phyloP scores from a whole-genome alignment of 1,140 invertebrate species.

The Hypsibius dujardini region DNA sequence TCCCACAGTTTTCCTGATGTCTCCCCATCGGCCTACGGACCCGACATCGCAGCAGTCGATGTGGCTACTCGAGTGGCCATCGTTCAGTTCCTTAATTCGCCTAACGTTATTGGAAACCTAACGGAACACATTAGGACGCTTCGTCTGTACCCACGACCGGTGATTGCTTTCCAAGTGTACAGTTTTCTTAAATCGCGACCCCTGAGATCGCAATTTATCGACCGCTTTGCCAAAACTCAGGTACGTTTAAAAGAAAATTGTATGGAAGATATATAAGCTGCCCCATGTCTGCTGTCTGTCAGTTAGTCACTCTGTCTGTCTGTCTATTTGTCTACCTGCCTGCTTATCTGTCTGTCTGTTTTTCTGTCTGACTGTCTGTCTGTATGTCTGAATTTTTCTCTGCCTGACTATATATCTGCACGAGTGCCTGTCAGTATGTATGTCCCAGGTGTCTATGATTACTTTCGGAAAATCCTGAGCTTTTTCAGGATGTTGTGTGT shows the following conservation, averaged over 20 bases:
- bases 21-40: neutral
- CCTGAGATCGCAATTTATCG: slow-evolving; percentile 60
- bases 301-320: neutral
- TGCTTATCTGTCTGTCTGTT: slow-evolving; percentile 14
- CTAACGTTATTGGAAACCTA: slow-evolving; percentile 89
- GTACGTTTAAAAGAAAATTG: slow-evolving; percentile 33
- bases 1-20: slow-evolving; percentile 20
- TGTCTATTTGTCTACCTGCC: neutral
- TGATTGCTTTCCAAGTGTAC: slow-evolving; percentile 95
- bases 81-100: slow-evolving; percentile 95
- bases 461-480: neutral
- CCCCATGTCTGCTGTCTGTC: no score
- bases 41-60: slow-evolving; percentile 92
- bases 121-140: slow-evolving; percentile 90
- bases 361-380: slow-evolving; percentile 15
- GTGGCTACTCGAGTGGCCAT: slow-evolving; percentile 94
- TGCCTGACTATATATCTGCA: no score
- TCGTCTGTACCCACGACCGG: slow-evolving; percentile 84
- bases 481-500: slow-evolving; percentile 11
- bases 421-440: neutral
- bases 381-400: slow-evolving; percentile 8
- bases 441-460: no score
- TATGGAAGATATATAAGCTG: neutral
- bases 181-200: slow-evolving; percentile 86
- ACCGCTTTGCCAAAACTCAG: slow-evolving; percentile 65